Conservation (phyloP, 2,113 vertebrate genomes). For the Python bivittatus region DNA sequence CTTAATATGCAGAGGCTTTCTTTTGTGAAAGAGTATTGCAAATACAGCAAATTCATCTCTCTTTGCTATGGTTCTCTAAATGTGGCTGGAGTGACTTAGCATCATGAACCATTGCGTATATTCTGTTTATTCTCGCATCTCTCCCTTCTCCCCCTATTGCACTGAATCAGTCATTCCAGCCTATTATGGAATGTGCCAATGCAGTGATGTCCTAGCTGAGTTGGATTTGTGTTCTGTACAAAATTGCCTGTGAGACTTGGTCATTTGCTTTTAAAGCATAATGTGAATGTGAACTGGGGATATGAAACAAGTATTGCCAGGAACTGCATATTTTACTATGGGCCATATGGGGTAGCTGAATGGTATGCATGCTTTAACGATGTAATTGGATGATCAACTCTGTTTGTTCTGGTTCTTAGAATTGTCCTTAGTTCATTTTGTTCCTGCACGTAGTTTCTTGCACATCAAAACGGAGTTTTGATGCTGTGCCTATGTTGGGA, state of each 20-base stretch:
- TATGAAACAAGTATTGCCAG: conserved; percentile 54
- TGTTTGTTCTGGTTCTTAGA: conserved; percentile 40
- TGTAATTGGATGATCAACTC: conserved; percentile 59
- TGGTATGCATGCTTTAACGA: conserved; percentile 46
- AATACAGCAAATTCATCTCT: conserved; percentile 23
- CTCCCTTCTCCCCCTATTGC: background rate
- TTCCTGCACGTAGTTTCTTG: conserved; percentile 26
- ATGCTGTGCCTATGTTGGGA: background rate
- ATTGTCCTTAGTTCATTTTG: conserved; percentile 41
- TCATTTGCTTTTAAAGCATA: conserved; percentile 53
- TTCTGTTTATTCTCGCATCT: conserved; percentile 20
- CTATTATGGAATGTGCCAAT: conserved; percentile 47
- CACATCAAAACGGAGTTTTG: conserved; percentile 25
- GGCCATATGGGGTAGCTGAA: conserved; percentile 58
- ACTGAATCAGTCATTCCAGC: conserved; percentile 52
- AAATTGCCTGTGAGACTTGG: conserved; percentile 51
- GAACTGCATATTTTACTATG: conserved; percentile 63
- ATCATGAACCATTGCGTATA: conserved; percentile 22
- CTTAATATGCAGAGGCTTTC: background rate
- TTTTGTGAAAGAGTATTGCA: background rate
- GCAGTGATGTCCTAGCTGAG: conserved; percentile 47
- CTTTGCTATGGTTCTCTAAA: background rate
- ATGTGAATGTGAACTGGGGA: conserved; percentile 30
- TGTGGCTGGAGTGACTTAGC: conserved; percentile 20
- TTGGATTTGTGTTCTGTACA: conserved; percentile 16